Evolutionary conservation across 2,113 vertebrate species (phyloP).

Genomic region (Saguinus imperator): DNA sequence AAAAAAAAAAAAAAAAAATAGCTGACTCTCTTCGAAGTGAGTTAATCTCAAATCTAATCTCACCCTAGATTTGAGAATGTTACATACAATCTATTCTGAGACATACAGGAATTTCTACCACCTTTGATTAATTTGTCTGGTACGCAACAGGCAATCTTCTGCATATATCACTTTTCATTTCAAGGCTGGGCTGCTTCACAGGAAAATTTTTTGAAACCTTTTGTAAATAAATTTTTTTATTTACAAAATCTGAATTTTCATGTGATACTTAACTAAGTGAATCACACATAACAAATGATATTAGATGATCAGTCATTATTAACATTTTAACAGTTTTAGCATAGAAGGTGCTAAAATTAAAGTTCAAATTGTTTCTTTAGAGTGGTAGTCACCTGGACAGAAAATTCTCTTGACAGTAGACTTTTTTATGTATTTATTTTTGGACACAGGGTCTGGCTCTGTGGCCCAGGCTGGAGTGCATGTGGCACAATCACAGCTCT

Average conservation of each 20-base stretch:
- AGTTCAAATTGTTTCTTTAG: constrained; percentile 31
- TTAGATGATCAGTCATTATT: not conserved
- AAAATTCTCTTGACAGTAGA: constrained; percentile 46
- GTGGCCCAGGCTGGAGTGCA: too few relatives aligned
- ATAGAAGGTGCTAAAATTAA: constrained; percentile 23
- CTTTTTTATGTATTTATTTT: too few relatives aligned
- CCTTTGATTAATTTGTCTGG: not conserved
- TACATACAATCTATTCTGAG: not conserved
- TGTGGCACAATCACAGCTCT: too few relatives aligned
- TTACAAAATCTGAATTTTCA: constrained; percentile 15
- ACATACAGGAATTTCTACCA: not conserved
- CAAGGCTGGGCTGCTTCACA: not conserved
- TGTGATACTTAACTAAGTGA: not conserved
- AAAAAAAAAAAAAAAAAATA: too few relatives aligned
- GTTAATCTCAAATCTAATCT: not conserved
- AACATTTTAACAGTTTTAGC: constrained; percentile 1
- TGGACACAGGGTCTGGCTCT: too few relatives aligned
- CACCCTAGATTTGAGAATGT: not conserved
- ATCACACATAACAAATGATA: constrained; percentile 9
- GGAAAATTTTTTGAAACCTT: not conserved
- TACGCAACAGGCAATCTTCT: not conserved
- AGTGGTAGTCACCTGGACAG: not conserved
- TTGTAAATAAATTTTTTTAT: not conserved
- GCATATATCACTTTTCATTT: constrained; percentile 17
- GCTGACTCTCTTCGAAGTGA: too few relatives aligned